Percentiles rank a stretch among this genome's conserved stretches.
These are phyloP conservation scores for Pipistrellus nathusii DNA, from an alignment of 2,797 vertebrate species.

Conservation along the genomic window DNA sequence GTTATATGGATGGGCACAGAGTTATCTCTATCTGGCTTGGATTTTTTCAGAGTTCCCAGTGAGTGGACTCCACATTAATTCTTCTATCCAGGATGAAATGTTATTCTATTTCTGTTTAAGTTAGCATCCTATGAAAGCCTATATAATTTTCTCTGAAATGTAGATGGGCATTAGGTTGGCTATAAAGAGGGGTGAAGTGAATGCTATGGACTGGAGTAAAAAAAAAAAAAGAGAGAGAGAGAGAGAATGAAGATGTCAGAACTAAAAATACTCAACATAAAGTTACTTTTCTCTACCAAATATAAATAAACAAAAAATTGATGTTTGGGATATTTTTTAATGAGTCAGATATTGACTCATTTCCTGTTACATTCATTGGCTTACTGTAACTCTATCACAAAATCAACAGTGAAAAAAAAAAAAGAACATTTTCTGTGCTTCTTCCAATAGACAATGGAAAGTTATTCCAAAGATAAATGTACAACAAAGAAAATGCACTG, in stretches of 20 bases:
- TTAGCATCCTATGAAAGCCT: not conserved
- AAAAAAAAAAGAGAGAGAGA: not conserved
- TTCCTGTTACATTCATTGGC: not conserved
- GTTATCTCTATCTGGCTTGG: not conserved
- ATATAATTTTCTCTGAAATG: not conserved
- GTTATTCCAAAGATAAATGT: not conserved
- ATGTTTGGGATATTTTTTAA: not conserved
- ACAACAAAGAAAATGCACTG: not conserved
- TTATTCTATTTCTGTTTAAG: not conserved
- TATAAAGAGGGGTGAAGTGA: not conserved
- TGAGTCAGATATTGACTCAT: constrained; percentile 16
- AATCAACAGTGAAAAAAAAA: not conserved
- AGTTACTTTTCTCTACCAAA: not conserved
- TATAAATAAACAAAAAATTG: not conserved
- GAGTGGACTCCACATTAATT: not conserved
- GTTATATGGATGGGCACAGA: not conserved
- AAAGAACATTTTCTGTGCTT: not conserved
- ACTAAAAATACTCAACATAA: not conserved
- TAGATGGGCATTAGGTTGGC: not conserved
- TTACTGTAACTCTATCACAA: not conserved
- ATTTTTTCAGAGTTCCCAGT: not conserved
- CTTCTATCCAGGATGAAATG: not conserved
- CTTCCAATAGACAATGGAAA: not conserved
- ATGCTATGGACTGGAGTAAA: not conserved
- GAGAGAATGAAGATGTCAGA: not conserved